Evolutionary conservation across 2,888 invertebrate species (phyloP).

Genomic region (Harpalus rubripes): DNA sequence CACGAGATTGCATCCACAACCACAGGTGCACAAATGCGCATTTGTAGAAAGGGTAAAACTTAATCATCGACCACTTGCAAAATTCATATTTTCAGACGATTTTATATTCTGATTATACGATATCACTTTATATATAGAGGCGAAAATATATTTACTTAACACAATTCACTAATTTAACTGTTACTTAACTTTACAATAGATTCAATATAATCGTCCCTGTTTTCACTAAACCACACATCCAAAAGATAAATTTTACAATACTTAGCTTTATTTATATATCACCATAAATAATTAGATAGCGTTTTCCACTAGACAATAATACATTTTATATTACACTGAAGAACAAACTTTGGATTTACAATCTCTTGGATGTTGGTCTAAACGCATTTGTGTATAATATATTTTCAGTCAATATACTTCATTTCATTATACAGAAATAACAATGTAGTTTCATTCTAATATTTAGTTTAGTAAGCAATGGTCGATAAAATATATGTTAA

Average conservation of each 20-base stretch:
- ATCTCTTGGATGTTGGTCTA: conserved; percentile 50
- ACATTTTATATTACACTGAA: neutral
- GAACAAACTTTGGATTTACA: conserved; percentile 11
- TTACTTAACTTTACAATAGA: conserved; percentile 39
- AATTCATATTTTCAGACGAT: conserved; percentile 46
- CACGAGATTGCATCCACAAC: conserved; percentile 45
- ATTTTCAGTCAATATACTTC: neutral
- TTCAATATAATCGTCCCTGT: conserved; percentile 37
- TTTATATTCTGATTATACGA: conserved; percentile 23
- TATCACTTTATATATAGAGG: conserved; percentile 31
- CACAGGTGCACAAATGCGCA: conserved; percentile 43
- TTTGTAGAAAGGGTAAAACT: conserved; percentile 28
- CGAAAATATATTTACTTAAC: conserved; percentile 35
- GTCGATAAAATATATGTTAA: conserved; percentile 42
- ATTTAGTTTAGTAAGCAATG: conserved; percentile 44
- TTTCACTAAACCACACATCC: conserved; percentile 50
- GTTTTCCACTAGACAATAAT: conserved; percentile 32
- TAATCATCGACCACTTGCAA: conserved; percentile 51
- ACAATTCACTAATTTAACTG: conserved; percentile 26
- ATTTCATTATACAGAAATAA: conserved; percentile 4
- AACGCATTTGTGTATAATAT: conserved; percentile 33
- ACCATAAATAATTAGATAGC: conserved; percentile 35
- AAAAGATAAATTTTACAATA: conserved; percentile 41
- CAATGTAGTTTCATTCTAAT: neutral
- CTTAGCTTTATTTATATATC: conserved; percentile 32